Evolutionary conservation across 2,797 vertebrate genomes (phyloP), one percentile per base, ranked within the genome.

Genomic region (Danio aesculapii): DNA sequence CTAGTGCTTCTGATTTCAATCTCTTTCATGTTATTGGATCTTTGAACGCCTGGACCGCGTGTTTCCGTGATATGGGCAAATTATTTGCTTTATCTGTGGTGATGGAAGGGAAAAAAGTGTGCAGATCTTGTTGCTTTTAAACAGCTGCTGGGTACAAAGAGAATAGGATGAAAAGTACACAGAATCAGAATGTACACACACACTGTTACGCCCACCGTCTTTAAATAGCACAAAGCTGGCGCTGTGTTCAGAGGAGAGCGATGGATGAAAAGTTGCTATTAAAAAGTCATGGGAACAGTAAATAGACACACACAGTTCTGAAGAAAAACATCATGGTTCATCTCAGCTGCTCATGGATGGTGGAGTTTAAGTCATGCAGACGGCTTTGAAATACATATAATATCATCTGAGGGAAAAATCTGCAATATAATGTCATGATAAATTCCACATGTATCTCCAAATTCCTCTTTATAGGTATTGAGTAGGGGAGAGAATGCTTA

Each of bases 91-190:
- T 77, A 57, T 57, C 52, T 1, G 6, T 11, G 6, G 19, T 8
- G 53, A 46, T 46, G 63, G 17, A 50, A 30, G 30, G 30, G 30
- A 30, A 16, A 66, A 77, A 66, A 66, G 71, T 74, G 71, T 16
- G 13, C 8, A 30, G 41, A 53, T 39, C 62, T 30, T 77, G 11
- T 47, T 77, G 16, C 75, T 77, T 77, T 67, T 53, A 47, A 47
- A 57, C 63, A 67, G 75, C 62, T 58, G 75, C 41, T 39, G 13
- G 41, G 52, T 46, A 77, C 52, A 57, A 57, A 30, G 75, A 43
- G 63, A 67, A 67, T 66, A 76, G 67, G 39, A 77, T 77, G 41
- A 58, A 77, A 47, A 67, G 75, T 67, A 67, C 9, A 77, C 41
- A 39, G 19, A 77, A 67, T 57, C 19, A 16, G 43, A 57, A 55